Base-by-base conservation (phyloP, 2,797 vertebrate genomes). In the Rhynchotus rufescens region DNA sequence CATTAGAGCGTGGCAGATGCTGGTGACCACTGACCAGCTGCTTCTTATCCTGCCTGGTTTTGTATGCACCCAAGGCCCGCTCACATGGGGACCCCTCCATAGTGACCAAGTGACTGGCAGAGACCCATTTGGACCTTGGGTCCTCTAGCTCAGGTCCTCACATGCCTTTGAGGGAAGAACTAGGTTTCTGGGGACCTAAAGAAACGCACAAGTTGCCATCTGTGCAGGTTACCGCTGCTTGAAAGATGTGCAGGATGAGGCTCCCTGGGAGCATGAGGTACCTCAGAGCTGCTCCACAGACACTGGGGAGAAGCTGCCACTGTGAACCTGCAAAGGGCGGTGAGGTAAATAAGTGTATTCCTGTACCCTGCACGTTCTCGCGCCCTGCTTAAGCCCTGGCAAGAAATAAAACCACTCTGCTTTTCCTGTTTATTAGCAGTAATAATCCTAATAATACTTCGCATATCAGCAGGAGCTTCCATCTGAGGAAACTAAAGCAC, bases 401-500 rank as follows among this genome's bases (percentile, higher is more conserved):
- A 87, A 92, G 81, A 88, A 86, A 82, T 78, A 86, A 80, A 91
- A 75, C 30, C 68, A 40, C 12, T 32, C 61, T 73, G 67, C 62
- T 81, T 90, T 84, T 77, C 42, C 84, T 94, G 86, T 85, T 94
- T 93, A 85, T 90, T 78, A 89, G 51, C 62, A 89, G 12, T 80
- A 95, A 89, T 54, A 92, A 83, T 86, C 73, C 51, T 73, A 81
- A 79, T 94, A 95, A 84, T 89, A 86, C 74, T 84, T 94, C 34
- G 83, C 80, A 88, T 60, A 67, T 84, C 73, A 89, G 54, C 83
- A 83, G 89, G 62, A 94, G 59, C 76, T 92, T 95, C 87, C 92
- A 92, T 94, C 66, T 57, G 89, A 96, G 89, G 89, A 89, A 89
- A 90, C 78, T 64, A 89, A 93, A 90, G 77, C 89, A 94, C 91